phyloP scores from a whole-genome alignment of 2,888 invertebrate genomes.

The Caenorhabditis sp. region DNA sequence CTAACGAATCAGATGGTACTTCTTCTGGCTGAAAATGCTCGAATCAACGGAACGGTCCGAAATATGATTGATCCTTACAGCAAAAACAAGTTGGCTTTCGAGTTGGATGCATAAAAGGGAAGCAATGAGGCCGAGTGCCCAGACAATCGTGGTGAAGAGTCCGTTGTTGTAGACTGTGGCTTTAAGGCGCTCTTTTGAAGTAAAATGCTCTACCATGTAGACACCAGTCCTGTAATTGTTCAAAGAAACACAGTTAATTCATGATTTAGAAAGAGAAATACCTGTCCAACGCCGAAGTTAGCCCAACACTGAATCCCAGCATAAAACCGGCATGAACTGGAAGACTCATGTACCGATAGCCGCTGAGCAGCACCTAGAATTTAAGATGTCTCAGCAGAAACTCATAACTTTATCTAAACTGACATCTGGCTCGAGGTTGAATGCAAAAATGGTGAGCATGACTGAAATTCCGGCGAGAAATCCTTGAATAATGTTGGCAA shows the following conservation, averaged over 20 bases:
- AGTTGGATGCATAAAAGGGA: conserved; percentile 50
- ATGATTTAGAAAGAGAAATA: not conserved
- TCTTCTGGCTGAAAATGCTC: conserved; percentile 31
- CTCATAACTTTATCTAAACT: too few relatives aligned
- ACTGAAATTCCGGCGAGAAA: conserved; percentile 69
- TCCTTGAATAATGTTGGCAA: conserved; percentile 57
- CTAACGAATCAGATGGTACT: not conserved
- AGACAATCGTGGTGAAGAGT: conserved; percentile 50
- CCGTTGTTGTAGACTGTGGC: conserved; percentile 41
- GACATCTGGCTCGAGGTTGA: conserved; percentile 66
- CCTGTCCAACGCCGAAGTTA: conserved; percentile 61
- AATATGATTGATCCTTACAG: conserved; percentile 7
- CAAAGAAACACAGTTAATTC: not conserved
- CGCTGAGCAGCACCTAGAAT: conserved; percentile 57
- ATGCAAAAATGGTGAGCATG: conserved; percentile 66
- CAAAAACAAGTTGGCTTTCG: conserved; percentile 44
- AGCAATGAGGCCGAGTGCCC: conserved; percentile 50
- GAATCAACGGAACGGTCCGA: too few relatives aligned
- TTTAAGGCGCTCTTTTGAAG: conserved; percentile 11
- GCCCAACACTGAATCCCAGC: conserved; percentile 54
- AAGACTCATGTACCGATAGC: conserved; percentile 61
- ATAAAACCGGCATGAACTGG: conserved; percentile 61
- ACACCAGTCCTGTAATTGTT: conserved; percentile 38
- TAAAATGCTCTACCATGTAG: conserved; percentile 44
- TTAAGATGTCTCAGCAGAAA: not conserved